phyloP scores from a whole-genome alignment of 64 coral and sea anemone genomes.

The Porites lutea region DNA sequence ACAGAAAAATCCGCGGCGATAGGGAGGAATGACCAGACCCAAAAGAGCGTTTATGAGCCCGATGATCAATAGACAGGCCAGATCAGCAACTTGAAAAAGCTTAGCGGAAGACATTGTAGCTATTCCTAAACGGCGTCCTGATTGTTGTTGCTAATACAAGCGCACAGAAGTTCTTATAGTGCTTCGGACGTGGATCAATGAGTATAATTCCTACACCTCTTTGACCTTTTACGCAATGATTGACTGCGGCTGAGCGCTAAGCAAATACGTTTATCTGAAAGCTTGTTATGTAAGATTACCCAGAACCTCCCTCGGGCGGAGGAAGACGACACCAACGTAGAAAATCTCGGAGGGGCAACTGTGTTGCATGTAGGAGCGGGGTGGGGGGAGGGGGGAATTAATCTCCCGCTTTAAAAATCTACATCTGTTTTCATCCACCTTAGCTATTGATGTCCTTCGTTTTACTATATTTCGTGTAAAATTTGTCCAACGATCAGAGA shows the following conservation, averaged over 20 bases:
- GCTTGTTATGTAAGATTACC: neutral
- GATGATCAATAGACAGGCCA: slow-evolving; percentile 18
- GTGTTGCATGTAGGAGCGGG: too few relatives aligned
- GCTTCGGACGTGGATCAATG: neutral
- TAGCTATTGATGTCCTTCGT: too few relatives aligned
- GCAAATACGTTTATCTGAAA: neutral
- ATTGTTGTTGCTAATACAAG: neutral
- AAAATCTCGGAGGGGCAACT: too few relatives aligned
- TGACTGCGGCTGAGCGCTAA: neutral
- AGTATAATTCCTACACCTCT: neutral
- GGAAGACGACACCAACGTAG: too few relatives aligned
- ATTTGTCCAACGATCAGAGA: too few relatives aligned
- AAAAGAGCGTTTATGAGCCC: slow-evolving; percentile 2
- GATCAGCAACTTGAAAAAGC: slow-evolving; percentile 29
- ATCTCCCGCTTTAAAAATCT: neutral
- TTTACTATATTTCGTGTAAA: too few relatives aligned
- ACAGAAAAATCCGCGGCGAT: slow-evolving; percentile 62
- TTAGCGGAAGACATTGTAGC: slow-evolving; percentile 3
- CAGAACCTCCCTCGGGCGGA: neutral
- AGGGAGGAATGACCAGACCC: slow-evolving; percentile 32
- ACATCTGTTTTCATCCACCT: too few relatives aligned
- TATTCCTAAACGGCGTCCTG: neutral
- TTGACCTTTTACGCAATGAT: slow-evolving; percentile 1
- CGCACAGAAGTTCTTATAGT: neutral
- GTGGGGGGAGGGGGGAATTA: neutral